Percentiles rank a stretch among this genome's conserved stretches.
These are phyloP conservation scores for Montifringilla adamsi DNA, from an alignment of 2,113 vertebrate genomes.

Conservation along the genomic window DNA sequence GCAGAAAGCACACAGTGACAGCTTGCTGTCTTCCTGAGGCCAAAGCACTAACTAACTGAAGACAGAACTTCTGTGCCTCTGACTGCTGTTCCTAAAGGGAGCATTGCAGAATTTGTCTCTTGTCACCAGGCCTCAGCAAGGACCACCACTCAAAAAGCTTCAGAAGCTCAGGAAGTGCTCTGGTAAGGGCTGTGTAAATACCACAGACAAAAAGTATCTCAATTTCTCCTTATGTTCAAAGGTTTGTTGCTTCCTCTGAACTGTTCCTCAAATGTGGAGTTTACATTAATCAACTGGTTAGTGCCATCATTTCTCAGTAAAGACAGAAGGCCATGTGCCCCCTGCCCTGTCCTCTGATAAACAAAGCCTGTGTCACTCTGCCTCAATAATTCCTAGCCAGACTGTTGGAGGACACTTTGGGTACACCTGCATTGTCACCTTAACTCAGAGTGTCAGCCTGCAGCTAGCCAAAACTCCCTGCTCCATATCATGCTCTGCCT, in stretches of 20 bases:
- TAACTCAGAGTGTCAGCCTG: neutral
- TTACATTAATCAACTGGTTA: neutral
- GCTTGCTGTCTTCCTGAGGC: neutral
- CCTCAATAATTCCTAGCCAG: neutral
- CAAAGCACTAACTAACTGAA: neutral
- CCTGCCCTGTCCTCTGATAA: neutral
- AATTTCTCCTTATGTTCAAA: neutral
- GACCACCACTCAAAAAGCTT: neutral
- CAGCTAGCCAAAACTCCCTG: neutral
- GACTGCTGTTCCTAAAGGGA: neutral
- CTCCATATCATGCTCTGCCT: neutral
- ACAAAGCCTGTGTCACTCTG: neutral
- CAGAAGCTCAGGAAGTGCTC: neutral
- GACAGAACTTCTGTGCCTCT: neutral
- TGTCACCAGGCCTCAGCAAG: fast-evolving
- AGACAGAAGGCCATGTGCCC: fast-evolving
- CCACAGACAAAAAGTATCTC: neutral
- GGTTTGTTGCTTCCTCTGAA: neutral
- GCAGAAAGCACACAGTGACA: neutral
- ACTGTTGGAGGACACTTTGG: neutral
- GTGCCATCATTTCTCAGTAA: neutral
- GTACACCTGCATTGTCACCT: neutral
- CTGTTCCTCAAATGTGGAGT: neutral
- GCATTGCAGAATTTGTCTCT: neutral
- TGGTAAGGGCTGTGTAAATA: fast-evolving